Conservation (phyloP, 2,113 vertebrate species). For the Ammospiza nelsoni region DNA sequence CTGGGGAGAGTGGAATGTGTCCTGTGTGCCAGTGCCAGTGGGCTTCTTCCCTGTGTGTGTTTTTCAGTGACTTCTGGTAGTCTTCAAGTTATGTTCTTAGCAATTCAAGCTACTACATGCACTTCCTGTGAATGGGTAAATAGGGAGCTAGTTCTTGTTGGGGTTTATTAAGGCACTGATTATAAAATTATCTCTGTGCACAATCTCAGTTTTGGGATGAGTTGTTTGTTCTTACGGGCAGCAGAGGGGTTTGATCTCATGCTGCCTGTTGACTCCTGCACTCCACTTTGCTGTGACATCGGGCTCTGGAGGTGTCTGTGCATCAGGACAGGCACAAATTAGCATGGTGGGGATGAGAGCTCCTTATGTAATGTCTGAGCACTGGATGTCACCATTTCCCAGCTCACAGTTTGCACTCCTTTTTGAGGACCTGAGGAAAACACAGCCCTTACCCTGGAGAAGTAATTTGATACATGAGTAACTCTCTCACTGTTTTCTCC, state of each 20-base stretch:
- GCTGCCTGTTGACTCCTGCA: not conserved
- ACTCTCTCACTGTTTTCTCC: not conserved
- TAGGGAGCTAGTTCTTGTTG: not conserved
- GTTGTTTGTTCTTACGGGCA: not conserved
- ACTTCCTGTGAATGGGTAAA: not conserved
- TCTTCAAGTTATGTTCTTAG: not conserved
- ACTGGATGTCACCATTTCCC: slow-evolving; percentile 39
- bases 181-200: not conserved
- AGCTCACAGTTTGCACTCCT: not conserved
- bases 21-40: not conserved
- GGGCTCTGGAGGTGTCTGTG: rapidly evolving
- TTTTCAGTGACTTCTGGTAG: not conserved
- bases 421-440: not conserved
- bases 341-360: rapidly evolving
- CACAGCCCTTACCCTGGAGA: not conserved
- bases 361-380: not conserved
- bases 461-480: not conserved
- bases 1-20: not conserved
- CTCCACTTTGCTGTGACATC: not conserved
- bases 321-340: rapidly evolving
- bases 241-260: not conserved
- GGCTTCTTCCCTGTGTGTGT: not conserved
- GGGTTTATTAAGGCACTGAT: not conserved
- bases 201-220: not conserved
- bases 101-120: not conserved